Evolutionary conservation across 2,888 invertebrate genomes (phyloP), one percentile per base, ranked within the genome.

Genomic region (Polymixis flavicincta): DNA sequence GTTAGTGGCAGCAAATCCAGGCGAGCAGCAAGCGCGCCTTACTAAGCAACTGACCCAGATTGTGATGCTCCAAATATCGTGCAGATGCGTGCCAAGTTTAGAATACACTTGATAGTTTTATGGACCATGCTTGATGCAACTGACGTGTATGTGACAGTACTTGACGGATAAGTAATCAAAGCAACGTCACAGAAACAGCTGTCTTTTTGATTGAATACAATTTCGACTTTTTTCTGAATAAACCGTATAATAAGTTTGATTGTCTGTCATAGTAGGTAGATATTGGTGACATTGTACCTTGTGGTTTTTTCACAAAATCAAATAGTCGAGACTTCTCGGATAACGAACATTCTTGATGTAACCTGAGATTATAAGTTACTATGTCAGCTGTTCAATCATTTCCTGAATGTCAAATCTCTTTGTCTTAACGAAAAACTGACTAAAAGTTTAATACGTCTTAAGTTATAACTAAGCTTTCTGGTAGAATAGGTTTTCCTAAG

Each of bases 41-140:
- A 95, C 94, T 92, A 93, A 94, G 85, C 94, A 94, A 95, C 91
- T 95, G 96, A 94, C 95, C 95, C 90, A 95, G 94, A 85, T 82
- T 78, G 78, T 85, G 74, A 82, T 82, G 83, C 85, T 83, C 85
- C 92, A 93, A 94, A 95, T 95, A 92, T 92, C 90, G 89, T 85
- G 88, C 84, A 90, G 90, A 93, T 93, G 91, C 92, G 92, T 92
- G 93, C 92, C 92, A 92, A 94, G 92, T 92, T 93, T 92, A 92
- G 86, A 90, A 88, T 87, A 87, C 88, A 89, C 85, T 89, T 87
- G 87, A 89, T 83, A 85, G 83, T 85, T 78, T 71, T 69, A 79
- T 70, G 61, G 72, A 65, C 42, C 42, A 45, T 80, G 76, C 75
- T 74, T 85, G 81, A 80, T 76, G 73, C 71, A 71, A 80, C 64